Evolutionary conservation across 2,888 invertebrate genomes (phyloP).

Genomic region (Miltochrista miniata): DNA sequence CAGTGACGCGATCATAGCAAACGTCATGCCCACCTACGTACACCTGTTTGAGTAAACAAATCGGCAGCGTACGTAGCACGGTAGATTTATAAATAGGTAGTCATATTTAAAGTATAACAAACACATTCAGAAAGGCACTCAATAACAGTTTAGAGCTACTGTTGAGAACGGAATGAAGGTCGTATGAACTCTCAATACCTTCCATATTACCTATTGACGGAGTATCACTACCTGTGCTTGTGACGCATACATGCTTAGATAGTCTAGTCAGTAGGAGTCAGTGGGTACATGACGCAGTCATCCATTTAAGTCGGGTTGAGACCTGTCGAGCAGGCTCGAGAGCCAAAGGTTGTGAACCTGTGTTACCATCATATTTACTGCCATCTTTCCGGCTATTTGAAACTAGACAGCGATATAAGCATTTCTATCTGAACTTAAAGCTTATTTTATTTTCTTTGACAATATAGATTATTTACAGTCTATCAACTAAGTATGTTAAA

Average conservation of each 20-base stretch:
- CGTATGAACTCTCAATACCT: too few species aligned
- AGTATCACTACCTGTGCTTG: too few species aligned
- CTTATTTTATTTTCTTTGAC: too few species aligned
- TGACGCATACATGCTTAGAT: too few species aligned
- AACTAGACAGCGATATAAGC: too few species aligned
- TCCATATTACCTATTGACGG: too few species aligned
- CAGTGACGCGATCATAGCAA: conserved; percentile 41
- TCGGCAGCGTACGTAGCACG: conserved; percentile 40
- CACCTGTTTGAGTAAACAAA: conserved; percentile 44
- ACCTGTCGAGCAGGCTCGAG: conserved; percentile 65
- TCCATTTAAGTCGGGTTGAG: conserved; percentile 54
- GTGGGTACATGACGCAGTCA: conserved; percentile 49
- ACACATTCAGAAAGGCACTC: conserved; percentile 11
- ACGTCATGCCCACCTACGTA: conserved; percentile 52
- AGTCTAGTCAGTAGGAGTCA: too few species aligned
- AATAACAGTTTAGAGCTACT: not conserved
- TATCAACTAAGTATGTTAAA: too few species aligned
- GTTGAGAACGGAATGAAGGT: not conserved
- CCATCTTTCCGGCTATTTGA: conserved; percentile 21
- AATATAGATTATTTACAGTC: too few species aligned
- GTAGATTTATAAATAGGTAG: conserved; percentile 46
- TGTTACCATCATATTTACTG: conserved; percentile 47
- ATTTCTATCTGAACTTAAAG: too few species aligned
- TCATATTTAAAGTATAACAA: conserved; percentile 28
- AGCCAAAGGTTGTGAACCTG: conserved; percentile 68